phyloP scores from a whole-genome alignment of 2,113 vertebrate genomes.

The Malaclemys terrapin region DNA sequence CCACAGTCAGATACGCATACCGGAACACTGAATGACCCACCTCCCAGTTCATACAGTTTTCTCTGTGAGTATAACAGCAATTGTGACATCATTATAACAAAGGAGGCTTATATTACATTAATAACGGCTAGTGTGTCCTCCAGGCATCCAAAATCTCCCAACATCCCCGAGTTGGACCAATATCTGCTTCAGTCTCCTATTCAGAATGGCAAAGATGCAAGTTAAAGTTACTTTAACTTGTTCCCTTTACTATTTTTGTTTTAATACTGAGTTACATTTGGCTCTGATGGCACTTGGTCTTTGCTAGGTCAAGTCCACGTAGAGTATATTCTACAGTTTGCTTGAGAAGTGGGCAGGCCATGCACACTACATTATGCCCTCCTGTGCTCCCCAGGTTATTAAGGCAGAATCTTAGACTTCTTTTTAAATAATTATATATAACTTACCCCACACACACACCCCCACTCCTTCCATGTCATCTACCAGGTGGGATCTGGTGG shows the following conservation, averaged over 20 bases:
- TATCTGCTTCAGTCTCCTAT: no score
- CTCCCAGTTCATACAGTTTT: not conserved
- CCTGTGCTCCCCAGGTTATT: not conserved
- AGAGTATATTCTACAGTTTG: not conserved
- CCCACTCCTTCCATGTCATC: not conserved
- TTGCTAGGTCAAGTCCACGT: not conserved
- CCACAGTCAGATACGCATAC: no score
- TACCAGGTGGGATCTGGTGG: not conserved
- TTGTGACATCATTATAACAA: not conserved
- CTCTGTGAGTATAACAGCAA: rapidly evolving
- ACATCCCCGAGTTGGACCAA: not conserved
- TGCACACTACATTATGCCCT: not conserved
- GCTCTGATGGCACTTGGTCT: not conserved
- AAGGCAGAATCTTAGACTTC: not conserved
- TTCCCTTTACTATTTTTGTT: not conserved
- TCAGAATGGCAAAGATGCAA: not conserved
- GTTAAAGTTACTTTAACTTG: not conserved
- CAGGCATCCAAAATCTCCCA: not conserved
- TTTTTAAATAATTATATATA: not conserved
- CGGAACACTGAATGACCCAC: no score
- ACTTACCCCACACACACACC: not conserved
- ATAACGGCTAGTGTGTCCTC: rapidly evolving
- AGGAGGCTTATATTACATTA: not conserved
- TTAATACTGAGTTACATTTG: not conserved
- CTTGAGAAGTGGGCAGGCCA: not conserved